A percentile compares a stretch with the other conserved stretches of the same genome.
Evolutionary conservation across 2,888 invertebrate species (phyloP).

Genomic region (Hydroisotoma schaefferi): DNA sequence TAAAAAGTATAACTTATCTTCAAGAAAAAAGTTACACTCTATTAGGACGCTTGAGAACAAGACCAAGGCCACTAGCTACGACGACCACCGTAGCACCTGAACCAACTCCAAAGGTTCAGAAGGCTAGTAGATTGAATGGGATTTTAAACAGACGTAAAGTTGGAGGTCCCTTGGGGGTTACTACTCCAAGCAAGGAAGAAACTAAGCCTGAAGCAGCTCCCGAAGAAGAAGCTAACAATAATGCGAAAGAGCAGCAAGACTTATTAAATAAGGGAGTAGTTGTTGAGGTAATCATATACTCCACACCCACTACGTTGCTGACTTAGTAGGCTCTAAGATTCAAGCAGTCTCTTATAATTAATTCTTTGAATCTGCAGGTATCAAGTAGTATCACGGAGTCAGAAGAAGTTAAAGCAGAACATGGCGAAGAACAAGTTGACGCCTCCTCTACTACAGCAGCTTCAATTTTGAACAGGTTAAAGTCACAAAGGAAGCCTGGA

Average conservation of each 20-base stretch:
- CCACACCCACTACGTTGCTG: neutral
- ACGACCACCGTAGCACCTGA: conserved; percentile 39
- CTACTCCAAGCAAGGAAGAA: conserved; percentile 29
- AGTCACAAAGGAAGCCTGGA: conserved; percentile 46
- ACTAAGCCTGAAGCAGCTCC: conserved; percentile 23
- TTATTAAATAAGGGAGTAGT: conserved; percentile 44
- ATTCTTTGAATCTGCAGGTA: conserved; percentile 21
- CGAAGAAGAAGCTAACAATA: conserved; percentile 29
- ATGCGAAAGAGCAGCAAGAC: conserved; percentile 34
- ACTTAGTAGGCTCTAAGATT: neutral
- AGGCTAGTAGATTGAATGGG: conserved; percentile 39
- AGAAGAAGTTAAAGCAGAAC: conserved; percentile 39
- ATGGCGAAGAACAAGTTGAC: conserved; percentile 26
- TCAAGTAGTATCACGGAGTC: conserved; percentile 46
- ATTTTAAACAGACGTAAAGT: conserved; percentile 40
- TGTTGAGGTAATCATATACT: conserved; percentile 40
- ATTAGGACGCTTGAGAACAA: conserved; percentile 41
- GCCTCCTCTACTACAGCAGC: conserved; percentile 41
- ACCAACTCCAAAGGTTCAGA: conserved; percentile 24
- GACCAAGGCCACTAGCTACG: conserved; percentile 34
- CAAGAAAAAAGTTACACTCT: neutral
- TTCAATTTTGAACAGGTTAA: conserved; percentile 44
- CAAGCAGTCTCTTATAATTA: neutral
- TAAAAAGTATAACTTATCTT: neutral
- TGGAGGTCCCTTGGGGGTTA: conserved; percentile 12